phyloP scores from a whole-genome alignment of 1,140 invertebrate genomes.

The Anthonomus grandis region DNA sequence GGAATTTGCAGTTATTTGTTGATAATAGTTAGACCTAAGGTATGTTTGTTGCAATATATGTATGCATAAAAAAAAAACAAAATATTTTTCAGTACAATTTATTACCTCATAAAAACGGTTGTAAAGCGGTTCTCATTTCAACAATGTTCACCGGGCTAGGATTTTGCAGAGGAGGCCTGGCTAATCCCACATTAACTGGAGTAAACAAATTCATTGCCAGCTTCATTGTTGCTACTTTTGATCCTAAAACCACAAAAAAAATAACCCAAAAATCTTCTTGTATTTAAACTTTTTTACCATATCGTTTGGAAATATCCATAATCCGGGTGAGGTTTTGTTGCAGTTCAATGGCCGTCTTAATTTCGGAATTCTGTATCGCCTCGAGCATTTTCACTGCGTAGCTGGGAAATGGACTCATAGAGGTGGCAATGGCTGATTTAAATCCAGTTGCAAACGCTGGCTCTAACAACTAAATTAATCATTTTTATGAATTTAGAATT shows the following conservation, averaged over 20 bases:
- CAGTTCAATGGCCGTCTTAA: conserved; percentile 42
- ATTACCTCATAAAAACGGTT: conserved; percentile 17
- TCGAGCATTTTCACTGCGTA: conserved; percentile 48
- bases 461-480: conserved; percentile 55
- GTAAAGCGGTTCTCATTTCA: conserved; percentile 15
- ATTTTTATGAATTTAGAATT: too few relatives aligned
- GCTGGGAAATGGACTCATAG: conserved; percentile 59
- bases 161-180: conserved; percentile 52
- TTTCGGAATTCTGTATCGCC: conserved; percentile 43
- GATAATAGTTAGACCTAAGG: too few relatives aligned
- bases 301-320: conserved; percentile 48
- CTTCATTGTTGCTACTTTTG: conserved; percentile 66
- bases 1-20: too few relatives aligned
- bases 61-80: too few relatives aligned
- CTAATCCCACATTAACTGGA: conserved; percentile 57
- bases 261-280: background rate
- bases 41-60: too few relatives aligned
- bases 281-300: conserved; percentile 48
- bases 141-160: conserved; percentile 36
- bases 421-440: conserved; percentile 64
- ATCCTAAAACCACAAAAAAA: conserved; percentile 48
- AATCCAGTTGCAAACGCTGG: conserved; percentile 62
- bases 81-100: too few relatives aligned
- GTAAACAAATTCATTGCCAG: conserved; percentile 59
- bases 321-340: conserved; percentile 51